Evolutionary conservation across 2,888 invertebrate genomes (phyloP).

Genomic region (Drosophila koepferae): DNA sequence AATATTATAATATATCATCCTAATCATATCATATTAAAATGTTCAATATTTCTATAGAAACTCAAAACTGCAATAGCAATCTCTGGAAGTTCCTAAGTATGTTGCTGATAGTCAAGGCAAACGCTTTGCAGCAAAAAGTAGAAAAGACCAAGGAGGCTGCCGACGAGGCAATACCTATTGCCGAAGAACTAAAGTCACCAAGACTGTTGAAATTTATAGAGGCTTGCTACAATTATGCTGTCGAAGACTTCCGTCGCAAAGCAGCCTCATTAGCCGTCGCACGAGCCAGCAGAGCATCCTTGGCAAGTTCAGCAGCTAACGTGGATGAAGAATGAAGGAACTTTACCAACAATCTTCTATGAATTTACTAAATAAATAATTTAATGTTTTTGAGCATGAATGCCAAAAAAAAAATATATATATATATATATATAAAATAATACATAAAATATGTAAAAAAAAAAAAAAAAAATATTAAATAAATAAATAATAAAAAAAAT

Average conservation of each 20-base stretch:
- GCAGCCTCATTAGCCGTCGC: not conserved
- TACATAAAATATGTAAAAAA: not conserved
- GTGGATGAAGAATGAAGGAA: too few species aligned
- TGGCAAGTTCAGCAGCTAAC: not conserved
- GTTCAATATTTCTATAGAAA: constrained; percentile 23
- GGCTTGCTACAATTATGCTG: not conserved
- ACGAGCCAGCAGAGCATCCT: not conserved
- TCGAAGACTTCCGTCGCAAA: constrained; percentile 20
- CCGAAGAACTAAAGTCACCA: not conserved
- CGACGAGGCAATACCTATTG: constrained; percentile 48
- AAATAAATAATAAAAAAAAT: not conserved
- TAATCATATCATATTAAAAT: not conserved
- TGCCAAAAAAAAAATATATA: not conserved
- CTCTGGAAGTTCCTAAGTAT: constrained; percentile 75
- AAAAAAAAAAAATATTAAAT: not conserved
- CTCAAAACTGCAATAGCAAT: constrained; percentile 58
- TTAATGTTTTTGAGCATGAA: not conserved
- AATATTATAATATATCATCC: not conserved
- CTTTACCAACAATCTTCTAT: not conserved
- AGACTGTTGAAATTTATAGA: constrained; percentile 24
- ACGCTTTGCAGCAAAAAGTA: constrained; percentile 75
- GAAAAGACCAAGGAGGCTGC: constrained; percentile 72
- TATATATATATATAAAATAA: not conserved
- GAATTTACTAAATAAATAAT: not conserved
- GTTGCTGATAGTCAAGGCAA: constrained; percentile 72